A percentile compares a stretch with the other conserved stretches of the same genome.
phyloP scores from a whole-genome alignment of 1,140 invertebrate genomes.

The Drosophila aff. region DNA sequence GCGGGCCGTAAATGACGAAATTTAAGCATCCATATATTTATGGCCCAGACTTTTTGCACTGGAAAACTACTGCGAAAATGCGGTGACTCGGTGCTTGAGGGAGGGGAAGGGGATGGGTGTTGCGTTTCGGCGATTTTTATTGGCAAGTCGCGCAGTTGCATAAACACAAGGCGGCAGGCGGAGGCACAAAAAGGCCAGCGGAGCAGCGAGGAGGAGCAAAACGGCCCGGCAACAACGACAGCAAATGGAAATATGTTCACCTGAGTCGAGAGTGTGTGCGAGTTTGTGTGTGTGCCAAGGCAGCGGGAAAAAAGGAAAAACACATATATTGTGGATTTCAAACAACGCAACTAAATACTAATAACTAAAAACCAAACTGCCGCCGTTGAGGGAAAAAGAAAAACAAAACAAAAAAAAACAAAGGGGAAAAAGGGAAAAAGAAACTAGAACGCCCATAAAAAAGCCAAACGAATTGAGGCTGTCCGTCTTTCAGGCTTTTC shows the following conservation, averaged over 20 bases:
- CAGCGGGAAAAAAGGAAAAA: not conserved
- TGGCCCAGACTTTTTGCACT: constrained; percentile 82
- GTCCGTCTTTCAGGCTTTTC: constrained; percentile 21
- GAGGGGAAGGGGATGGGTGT: not conserved
- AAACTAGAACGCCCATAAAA: constrained; percentile 75
- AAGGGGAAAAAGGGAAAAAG: not conserved
- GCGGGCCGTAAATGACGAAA: constrained; percentile 78
- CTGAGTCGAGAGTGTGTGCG: not conserved
- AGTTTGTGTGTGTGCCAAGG: not conserved
- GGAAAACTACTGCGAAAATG: constrained; percentile 58
- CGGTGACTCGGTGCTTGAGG: not conserved
- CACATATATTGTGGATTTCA: constrained; percentile 27
- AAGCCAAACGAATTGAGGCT: constrained; percentile 61
- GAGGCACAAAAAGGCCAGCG: not conserved
- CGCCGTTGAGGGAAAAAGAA: not conserved
- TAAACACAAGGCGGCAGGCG: constrained; percentile 52
- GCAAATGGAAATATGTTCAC: constrained; percentile 63
- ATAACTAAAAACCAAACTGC: constrained; percentile 35
- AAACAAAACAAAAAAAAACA: constrained; percentile 31
- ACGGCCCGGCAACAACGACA: constrained; percentile 22
- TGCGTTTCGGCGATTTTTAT: constrained; percentile 66
- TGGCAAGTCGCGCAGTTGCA: constrained; percentile 79
- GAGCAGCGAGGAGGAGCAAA: not conserved
- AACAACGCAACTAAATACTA: constrained; percentile 29
- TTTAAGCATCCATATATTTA: constrained; percentile 82